Conservation (phyloP, 2,797 vertebrate genomes). For the Novumbra hubbsi region DNA sequence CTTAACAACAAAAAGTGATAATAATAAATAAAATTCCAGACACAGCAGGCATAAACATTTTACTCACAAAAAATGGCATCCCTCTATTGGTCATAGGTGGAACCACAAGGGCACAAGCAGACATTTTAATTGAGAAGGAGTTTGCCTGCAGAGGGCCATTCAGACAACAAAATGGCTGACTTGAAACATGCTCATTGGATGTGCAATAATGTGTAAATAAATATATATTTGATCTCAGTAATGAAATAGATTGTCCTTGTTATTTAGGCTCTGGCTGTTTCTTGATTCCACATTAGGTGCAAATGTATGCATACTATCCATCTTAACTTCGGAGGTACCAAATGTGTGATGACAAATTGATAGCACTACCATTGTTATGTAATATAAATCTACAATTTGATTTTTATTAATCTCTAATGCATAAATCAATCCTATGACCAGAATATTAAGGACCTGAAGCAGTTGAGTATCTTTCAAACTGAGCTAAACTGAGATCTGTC, state of each 20-base stretch:
- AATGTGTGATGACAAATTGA: too few relatives aligned
- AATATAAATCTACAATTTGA: too few relatives aligned
- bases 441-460: background rate
- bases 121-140: slow-evolving; percentile 42
- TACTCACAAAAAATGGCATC: slow-evolving; percentile 4
- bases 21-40: slow-evolving; percentile 1
- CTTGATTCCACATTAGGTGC: background rate
- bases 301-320: background rate
- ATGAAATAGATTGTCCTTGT: background rate
- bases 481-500: background rate
- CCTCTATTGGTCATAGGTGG: slow-evolving; percentile 39
- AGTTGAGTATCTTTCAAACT: background rate
- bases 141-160: slow-evolving; percentile 12
- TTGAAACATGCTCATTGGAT: background rate
- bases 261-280: background rate
- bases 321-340: background rate
- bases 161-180: slow-evolving; percentile 53
- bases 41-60: background rate
- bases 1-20: background rate
- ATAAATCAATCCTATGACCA: background rate
- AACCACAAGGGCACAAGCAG: slow-evolving; percentile 40
- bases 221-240: background rate
- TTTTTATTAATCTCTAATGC: too few relatives aligned
- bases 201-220: background rate
- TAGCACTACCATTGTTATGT: too few relatives aligned